phyloP scores from a whole-genome alignment of 2,888 invertebrate genomes.

The Tetrapedia diversipes region DNA sequence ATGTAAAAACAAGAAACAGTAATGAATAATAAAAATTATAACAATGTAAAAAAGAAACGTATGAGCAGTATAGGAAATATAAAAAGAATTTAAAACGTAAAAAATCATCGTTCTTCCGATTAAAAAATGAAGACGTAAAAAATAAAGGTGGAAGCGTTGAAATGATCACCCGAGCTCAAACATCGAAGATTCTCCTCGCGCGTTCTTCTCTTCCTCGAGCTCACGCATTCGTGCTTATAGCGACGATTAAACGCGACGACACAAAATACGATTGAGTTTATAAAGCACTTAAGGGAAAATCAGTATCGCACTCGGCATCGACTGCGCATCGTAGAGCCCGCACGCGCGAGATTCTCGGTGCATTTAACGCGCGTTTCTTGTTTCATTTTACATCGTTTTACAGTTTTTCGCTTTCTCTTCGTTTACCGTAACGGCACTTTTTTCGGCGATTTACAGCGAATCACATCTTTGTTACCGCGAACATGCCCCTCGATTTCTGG shows the following conservation, averaged over 20 bases:
- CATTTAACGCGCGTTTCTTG: slow-evolving; percentile 8
- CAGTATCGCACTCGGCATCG: slow-evolving; percentile 75
- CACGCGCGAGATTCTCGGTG: slow-evolving; percentile 66
- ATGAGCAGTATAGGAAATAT: no score
- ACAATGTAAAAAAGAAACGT: no score
- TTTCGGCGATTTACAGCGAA: slow-evolving; percentile 13
- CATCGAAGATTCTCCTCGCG: slow-evolving; percentile 7
- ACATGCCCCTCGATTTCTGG: background rate
- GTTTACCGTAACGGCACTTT: slow-evolving; percentile 32
- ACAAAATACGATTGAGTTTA: slow-evolving; percentile 74
- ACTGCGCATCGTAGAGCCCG: slow-evolving; percentile 54
- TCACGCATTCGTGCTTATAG: slow-evolving; percentile 41
- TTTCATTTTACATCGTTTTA: background rate
- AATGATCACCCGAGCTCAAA: background rate
- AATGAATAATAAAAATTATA: no score
- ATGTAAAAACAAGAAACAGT: no score
- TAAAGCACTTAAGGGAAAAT: slow-evolving; percentile 82
- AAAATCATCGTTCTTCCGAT: background rate
- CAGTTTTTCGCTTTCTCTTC: background rate
- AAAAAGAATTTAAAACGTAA: background rate
- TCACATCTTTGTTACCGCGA: background rate
- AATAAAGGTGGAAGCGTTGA: slow-evolving; percentile 8
- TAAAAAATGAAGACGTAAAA: background rate
- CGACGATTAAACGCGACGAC: slow-evolving; percentile 57
- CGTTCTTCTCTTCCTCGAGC: slow-evolving; percentile 13